These are phyloP conservation scores for Athalia cordata DNA, from an alignment of 2,888 invertebrate species.

Conservation along the genomic window DNA sequence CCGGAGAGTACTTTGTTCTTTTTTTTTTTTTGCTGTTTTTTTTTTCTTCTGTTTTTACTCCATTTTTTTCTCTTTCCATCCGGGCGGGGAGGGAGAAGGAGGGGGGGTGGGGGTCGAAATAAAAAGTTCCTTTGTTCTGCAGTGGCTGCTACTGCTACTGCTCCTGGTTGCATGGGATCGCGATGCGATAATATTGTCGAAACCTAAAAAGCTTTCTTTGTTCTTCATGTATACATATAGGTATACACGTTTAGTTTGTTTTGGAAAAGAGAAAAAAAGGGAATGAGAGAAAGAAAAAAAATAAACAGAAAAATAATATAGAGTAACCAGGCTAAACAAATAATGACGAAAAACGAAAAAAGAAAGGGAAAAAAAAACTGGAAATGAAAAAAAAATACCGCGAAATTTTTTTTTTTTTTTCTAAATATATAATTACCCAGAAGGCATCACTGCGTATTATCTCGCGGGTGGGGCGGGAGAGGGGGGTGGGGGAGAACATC, in stretches of 20 bases:
- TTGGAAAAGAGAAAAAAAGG: neutral
- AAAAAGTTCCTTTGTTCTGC: conserved; percentile 10
- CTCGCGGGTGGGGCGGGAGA: no score
- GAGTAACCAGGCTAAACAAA: conserved; percentile 29
- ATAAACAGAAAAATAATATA: neutral
- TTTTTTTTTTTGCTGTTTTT: neutral
- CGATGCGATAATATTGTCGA: conserved; percentile 32
- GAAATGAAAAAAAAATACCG: neutral
- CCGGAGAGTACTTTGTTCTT: neutral
- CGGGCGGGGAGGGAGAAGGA: neutral
- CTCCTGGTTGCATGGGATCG: neutral
- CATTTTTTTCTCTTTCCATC: neutral
- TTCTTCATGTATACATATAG: neutral
- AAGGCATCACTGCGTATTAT: conserved; percentile 2
- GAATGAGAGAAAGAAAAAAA: conserved; percentile 1
- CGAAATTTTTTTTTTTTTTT: no score
- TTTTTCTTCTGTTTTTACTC: neutral
- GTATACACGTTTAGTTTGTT: conserved; percentile 5
- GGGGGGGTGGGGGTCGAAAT: no score
- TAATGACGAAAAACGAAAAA: conserved; percentile 2
- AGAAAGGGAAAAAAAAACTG: conserved; percentile 1
- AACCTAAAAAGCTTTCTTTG: conserved; percentile 35
- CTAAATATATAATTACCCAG: conserved; percentile 15
- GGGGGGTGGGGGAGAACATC: neutral
- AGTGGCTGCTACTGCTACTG: no score